Conservation (phyloP, 2,797 vertebrate genomes). For the Lophura swinhoii region DNA sequence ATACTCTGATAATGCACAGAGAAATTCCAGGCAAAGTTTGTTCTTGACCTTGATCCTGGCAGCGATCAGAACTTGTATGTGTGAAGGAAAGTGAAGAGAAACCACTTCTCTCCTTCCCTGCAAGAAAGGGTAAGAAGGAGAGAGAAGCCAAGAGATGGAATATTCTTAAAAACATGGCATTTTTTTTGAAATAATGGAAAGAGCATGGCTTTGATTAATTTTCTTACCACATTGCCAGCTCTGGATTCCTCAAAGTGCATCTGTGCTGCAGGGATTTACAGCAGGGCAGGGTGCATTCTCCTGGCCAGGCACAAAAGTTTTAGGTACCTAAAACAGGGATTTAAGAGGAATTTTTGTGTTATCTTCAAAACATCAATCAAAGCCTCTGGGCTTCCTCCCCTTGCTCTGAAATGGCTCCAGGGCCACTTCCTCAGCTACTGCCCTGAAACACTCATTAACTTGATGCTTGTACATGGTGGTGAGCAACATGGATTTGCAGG, state of each 20-base stretch:
- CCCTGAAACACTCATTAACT: neutral
- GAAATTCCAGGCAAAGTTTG: neutral
- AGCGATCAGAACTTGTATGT: no score
- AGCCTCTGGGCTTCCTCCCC: neutral
- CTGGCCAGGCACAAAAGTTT: neutral
- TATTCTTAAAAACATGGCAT: neutral
- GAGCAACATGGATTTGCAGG: neutral
- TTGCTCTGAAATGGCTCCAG: neutral
- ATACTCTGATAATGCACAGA: neutral
- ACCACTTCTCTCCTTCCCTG: neutral
- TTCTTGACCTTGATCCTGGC: neutral
- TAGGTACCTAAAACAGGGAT: neutral
- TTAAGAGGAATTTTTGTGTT: neutral
- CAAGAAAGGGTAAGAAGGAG: neutral
- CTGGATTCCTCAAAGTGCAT: neutral
- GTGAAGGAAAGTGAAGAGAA: neutral
- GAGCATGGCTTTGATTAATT: neutral
- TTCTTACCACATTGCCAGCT: neutral
- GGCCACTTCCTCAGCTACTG: fast-evolving
- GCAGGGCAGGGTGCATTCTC: neutral
- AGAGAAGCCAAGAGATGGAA: neutral
- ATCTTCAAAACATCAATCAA: neutral
- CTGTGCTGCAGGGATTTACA: neutral
- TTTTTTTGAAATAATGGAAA: neutral
- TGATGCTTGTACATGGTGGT: neutral